phyloP scores from a whole-genome alignment of 35 echinoderm and acorn worm genomes.

The Hemicentrotus pulcherrimus region DNA sequence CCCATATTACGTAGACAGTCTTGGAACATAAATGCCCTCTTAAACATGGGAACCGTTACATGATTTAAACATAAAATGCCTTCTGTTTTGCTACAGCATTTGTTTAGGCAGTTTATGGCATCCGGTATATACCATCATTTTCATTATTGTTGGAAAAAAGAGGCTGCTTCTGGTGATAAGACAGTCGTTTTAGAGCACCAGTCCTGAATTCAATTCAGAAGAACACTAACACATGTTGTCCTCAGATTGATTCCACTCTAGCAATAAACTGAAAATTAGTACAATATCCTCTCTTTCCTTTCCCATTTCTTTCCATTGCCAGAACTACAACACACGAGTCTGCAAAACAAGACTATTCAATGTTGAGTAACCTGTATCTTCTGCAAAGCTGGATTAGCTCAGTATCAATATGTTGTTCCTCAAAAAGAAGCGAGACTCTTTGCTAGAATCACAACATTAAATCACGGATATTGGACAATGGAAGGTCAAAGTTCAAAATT shows the following conservation, averaged over 20 bases:
- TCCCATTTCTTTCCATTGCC: not conserved
- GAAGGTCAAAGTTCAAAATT: slow-evolving; percentile 27
- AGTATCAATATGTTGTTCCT: not conserved
- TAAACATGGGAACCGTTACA: no score
- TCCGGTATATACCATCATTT: no score
- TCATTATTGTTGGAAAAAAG: no score
- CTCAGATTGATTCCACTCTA: no score
- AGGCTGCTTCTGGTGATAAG: no score
- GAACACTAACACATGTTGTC: not conserved
- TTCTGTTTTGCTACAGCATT: no score
- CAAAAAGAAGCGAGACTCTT: not conserved
- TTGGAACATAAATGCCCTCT: no score
- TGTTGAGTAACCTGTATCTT: not conserved
- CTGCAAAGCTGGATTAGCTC: not conserved
- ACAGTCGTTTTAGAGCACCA: no score
- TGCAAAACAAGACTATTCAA: not conserved
- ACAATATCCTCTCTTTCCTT: not conserved
- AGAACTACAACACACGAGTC: not conserved
- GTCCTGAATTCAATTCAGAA: not conserved
- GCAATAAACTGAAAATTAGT: not conserved
- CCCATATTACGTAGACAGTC: no score
- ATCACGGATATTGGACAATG: not conserved
- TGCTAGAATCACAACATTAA: not conserved
- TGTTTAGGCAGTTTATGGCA: no score
- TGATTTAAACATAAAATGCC: no score